Conservation (phyloP, 1,140 invertebrate genomes). For the Aporrectodea caliginosa region DNA sequence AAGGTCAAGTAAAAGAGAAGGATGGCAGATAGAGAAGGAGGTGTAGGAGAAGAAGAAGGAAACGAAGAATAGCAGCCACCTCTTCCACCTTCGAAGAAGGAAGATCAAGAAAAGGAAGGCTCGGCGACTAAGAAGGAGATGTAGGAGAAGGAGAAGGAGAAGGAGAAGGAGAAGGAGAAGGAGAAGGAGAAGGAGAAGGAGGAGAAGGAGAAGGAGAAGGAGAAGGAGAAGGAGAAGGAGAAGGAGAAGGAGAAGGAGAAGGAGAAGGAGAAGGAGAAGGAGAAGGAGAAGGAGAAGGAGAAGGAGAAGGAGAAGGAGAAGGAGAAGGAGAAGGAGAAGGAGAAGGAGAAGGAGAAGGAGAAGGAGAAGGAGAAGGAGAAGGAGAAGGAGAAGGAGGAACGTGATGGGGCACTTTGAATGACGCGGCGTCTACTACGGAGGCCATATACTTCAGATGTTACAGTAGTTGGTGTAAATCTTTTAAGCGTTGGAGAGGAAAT, state of each 20-base stretch:
- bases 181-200: not conserved
- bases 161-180: not conserved
- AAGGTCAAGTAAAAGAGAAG: not conserved
- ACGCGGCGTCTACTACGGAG: too few species aligned
- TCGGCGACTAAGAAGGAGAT: not conserved
- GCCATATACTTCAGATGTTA: too few species aligned
- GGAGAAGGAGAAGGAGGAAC: not conserved
- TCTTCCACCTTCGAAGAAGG: not conserved
- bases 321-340: not conserved
- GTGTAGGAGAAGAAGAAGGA: not conserved
- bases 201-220: not conserved
- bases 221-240: not conserved
- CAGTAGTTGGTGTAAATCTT: too few species aligned
- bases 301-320: not conserved
- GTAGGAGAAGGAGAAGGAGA: not conserved
- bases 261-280: not conserved
- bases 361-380: not conserved
- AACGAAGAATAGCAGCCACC: not conserved
- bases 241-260: not conserved
- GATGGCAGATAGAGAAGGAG: not conserved
- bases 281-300: not conserved
- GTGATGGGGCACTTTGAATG: too few species aligned
- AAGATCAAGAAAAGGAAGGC: not conserved
- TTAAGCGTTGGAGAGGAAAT: too few species aligned
- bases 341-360: not conserved